Evolutionary conservation across 30 jellyfish, hydroid and myxozoan genomes (phyloP).

Genomic region (Aurelia coerulea): DNA sequence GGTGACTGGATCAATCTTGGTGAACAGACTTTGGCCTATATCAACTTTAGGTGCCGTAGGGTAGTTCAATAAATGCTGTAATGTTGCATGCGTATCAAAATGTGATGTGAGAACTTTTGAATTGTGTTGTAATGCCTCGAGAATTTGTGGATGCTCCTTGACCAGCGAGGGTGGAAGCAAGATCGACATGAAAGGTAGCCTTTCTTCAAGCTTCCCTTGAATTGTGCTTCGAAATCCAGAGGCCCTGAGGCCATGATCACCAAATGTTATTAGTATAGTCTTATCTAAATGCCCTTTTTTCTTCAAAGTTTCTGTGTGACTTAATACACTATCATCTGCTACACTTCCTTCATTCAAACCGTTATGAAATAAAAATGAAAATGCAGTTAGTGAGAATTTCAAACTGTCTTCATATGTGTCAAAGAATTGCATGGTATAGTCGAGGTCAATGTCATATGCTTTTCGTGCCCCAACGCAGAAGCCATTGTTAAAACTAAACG

Average conservation of each 20-base stretch:
- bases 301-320: slow-evolving; percentile 24
- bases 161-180: slow-evolving; percentile 65
- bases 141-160: slow-evolving; percentile 35
- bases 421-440: slow-evolving; percentile 32
- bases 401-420: slow-evolving; percentile 13
- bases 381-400: slow-evolving; percentile 44
- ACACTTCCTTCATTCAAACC: slow-evolving; percentile 6
- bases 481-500: background rate
- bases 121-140: slow-evolving; percentile 54
- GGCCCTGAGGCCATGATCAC: slow-evolving; percentile 87
- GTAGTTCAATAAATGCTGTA: slow-evolving; percentile 46
- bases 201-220: slow-evolving; percentile 86
- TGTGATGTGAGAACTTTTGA: slow-evolving; percentile 71
- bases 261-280: slow-evolving; percentile 65
- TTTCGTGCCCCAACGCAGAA: slow-evolving; percentile 12
- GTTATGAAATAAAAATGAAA: slow-evolving; percentile 48
- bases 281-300: slow-evolving; percentile 22
- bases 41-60: slow-evolving; percentile 34
- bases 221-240: slow-evolving; percentile 60
- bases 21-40: slow-evolving; percentile 77
- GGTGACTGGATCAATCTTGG: slow-evolving; percentile 31
- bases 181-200: slow-evolving; percentile 82
- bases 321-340: slow-evolving; percentile 39
- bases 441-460: slow-evolving; percentile 15
- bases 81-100: slow-evolving; percentile 83